Percentiles rank a stretch among this genome's conserved stretches.
These are phyloP conservation scores for Drosophila cardini DNA, from an alignment of 1,140 invertebrate genomes.

Conservation along the genomic window DNA sequence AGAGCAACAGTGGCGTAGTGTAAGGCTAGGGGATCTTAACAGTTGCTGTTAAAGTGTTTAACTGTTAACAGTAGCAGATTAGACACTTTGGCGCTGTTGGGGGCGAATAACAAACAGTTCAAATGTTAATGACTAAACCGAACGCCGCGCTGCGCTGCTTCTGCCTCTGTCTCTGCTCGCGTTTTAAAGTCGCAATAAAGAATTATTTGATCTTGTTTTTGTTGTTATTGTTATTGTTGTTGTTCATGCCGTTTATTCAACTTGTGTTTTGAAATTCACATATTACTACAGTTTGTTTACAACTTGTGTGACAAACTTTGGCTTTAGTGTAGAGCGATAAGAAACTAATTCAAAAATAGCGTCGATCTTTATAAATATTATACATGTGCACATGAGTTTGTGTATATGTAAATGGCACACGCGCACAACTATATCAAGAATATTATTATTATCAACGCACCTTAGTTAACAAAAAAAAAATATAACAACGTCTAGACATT, in stretches of 20 bases:
- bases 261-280: slow-evolving; percentile 54
- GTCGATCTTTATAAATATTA: slow-evolving; percentile 5
- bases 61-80: slow-evolving; percentile 23
- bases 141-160: slow-evolving; percentile 6
- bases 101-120: slow-evolving; percentile 40
- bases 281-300: slow-evolving; percentile 65
- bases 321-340: slow-evolving; percentile 49
- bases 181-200: slow-evolving; percentile 74
- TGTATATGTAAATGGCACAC: slow-evolving; percentile 52
- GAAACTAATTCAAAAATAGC: slow-evolving; percentile 51
- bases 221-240: slow-evolving; percentile 17
- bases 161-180: slow-evolving; percentile 9
- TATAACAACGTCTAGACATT: slow-evolving; percentile 71
- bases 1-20: slow-evolving; percentile 15
- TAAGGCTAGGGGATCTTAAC: slow-evolving; percentile 1
- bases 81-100: slow-evolving; percentile 45
- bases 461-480: slow-evolving; percentile 48
- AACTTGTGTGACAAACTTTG: slow-evolving; percentile 61
- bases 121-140: slow-evolving; percentile 73
- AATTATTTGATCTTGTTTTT: slow-evolving; percentile 30
- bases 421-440: slow-evolving; percentile 43
- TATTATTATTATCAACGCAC: slow-evolving; percentile 71
- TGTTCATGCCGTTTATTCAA: slow-evolving; percentile 44
- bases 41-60: not conserved
- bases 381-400: too few relatives aligned